Base-by-base conservation (phyloP, 2,888 invertebrate species). In the Gymnocheta viridis region DNA sequence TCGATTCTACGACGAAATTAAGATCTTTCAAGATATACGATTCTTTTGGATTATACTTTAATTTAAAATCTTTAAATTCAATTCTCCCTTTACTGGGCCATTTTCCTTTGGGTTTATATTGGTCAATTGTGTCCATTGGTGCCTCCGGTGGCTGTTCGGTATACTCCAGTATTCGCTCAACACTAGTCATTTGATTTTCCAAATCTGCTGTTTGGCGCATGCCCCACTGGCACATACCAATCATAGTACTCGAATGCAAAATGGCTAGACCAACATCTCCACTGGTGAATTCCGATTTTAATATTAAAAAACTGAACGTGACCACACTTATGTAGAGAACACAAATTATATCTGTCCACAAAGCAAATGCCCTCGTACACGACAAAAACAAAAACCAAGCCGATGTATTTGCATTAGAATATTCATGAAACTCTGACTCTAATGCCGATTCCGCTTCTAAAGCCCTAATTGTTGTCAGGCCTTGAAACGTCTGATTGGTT, bases 271-370 rank as follows among this genome's bases (percentile, higher is more conserved):
- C 96, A 0, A 96, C 95, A 85, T 94, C 94, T 0, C 95, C 95
- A 17, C 95, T 91, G 27, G 88, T 87, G 47, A 90, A 91, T 17
- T 89, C 86, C 5, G 88, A 86, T 32, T 87, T 93, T 22, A 96
- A 92, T 1, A 96, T 90, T 29, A 98, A 94, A 90, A 98, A 97
- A 88, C 96, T 96, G 88, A 97, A 94, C 0, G 97, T 96, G 0
- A 98, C 98, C 51, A 96, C 91, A 0, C 94, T 94, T 84, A 99
- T 96, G 92, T 98, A 99, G 2, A 96, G 87, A 0, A 97, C 94
- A 89, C 98, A 98, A 64, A 98, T 94, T 82, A 97, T 92, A 91
- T 99, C 99, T 87, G 99, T 93, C 94, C 97, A 97, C 87, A 98
- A 95, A 0, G 98, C 98, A 90, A 99, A 98, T 87, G 98, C 98